Percentiles rank a stretch among this genome's conserved stretches.
Evolutionary conservation across 2,797 vertebrate genomes (phyloP).

Genomic region (Chaetophractus vellerosus): DNA sequence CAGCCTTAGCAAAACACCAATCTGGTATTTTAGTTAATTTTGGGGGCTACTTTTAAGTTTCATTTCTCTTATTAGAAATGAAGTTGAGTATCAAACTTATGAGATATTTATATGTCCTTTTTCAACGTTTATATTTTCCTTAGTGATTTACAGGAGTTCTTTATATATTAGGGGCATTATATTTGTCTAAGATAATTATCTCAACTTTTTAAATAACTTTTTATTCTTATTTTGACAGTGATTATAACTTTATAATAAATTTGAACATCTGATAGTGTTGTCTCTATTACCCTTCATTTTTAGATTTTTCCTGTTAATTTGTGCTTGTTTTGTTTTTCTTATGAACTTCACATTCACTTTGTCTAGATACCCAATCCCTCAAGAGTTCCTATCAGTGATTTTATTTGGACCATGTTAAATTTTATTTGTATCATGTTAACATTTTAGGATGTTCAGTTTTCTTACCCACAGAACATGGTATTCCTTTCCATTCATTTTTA

Average conservation of each 20-base stretch:
- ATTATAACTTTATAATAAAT: neutral
- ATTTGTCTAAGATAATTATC: neutral
- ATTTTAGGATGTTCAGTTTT: constrained; percentile 36
- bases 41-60: constrained; percentile 27
- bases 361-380: neutral
- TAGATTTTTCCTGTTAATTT: constrained; percentile 33
- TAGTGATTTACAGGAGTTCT: neutral
- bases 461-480: constrained; percentile 37
- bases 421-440: constrained; percentile 21
- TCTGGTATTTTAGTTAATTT: neutral
- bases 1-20: neutral
- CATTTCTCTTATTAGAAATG: constrained; percentile 37
- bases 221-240: constrained; percentile 52
- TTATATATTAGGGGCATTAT: constrained; percentile 19
- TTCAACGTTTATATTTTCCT: neutral
- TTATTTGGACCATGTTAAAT: constrained; percentile 30
- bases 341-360: constrained; percentile 25
- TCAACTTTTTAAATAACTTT: constrained; percentile 36
- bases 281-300: neutral
- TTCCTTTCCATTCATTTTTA: neutral
- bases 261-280: neutral
- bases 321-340: constrained; percentile 37
- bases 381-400: constrained; percentile 11
- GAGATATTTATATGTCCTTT: neutral
- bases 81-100: constrained; percentile 39